Percentiles rank a stretch among this genome's conserved stretches.
Evolutionary conservation across 2,797 vertebrate genomes (phyloP).

Genomic region (Leptodactylus fallax): DNA sequence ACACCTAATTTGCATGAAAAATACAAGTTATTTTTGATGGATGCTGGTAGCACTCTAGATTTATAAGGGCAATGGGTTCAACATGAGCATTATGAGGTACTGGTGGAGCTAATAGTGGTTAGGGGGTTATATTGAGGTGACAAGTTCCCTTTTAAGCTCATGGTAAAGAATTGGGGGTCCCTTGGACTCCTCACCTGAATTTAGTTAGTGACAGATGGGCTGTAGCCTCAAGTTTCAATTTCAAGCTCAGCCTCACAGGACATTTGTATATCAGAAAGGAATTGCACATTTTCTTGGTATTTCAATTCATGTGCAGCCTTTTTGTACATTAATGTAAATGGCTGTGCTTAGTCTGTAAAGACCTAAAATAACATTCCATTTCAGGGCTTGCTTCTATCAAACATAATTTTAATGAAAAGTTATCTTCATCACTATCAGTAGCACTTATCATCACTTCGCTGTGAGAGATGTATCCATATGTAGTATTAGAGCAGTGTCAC

Average conservation of each 20-base stretch:
- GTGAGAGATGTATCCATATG: neutral
- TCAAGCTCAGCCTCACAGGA: neutral
- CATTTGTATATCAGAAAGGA: neutral
- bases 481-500: neutral
- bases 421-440: neutral
- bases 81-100: too few species aligned
- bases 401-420: neutral
- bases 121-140: too few species aligned
- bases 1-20: too few species aligned
- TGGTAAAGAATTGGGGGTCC: neutral
- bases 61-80: too few species aligned
- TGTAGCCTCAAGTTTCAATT: neutral
- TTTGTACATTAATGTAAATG: neutral
- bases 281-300: neutral
- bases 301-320: neutral
- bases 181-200: neutral
- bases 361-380: neutral
- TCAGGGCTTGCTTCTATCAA: neutral
- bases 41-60: too few species aligned
- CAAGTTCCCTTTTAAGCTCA: too few species aligned
- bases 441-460: constrained; percentile 5
- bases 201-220: neutral
- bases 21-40: too few species aligned
- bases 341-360: neutral
- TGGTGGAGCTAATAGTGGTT: too few species aligned